These are phyloP conservation scores for Ophion obscuratus DNA, from an alignment of 2,888 invertebrate genomes.

Conservation along the genomic window DNA sequence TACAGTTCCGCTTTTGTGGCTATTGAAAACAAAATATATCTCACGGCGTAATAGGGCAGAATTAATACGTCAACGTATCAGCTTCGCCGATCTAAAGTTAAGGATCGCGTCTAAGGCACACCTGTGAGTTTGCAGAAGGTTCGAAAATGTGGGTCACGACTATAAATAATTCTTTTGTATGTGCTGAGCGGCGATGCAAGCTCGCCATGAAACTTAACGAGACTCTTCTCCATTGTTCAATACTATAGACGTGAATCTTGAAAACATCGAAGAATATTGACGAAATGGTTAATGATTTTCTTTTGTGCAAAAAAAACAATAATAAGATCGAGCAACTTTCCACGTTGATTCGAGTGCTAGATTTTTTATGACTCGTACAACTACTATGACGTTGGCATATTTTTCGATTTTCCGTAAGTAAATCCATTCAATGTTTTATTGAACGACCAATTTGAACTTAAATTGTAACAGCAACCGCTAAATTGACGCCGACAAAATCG, in stretches of 20 bases:
- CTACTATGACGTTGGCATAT: too few relatives aligned
- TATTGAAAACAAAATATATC: not conserved
- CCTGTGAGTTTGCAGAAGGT: not conserved
- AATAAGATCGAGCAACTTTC: too few relatives aligned
- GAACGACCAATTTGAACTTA: not conserved
- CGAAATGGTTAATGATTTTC: not conserved
- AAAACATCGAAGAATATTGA: not conserved
- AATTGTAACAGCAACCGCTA: not conserved
- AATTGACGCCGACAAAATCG: too few relatives aligned
- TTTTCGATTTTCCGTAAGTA: too few relatives aligned
- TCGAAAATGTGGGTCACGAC: slow-evolving; percentile 54
- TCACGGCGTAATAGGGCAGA: slow-evolving; percentile 9
- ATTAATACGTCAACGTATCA: slow-evolving; percentile 4
- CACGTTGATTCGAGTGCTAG: too few relatives aligned
- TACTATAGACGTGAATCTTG: not conserved
- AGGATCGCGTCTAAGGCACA: slow-evolving; percentile 25
- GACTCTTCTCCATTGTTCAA: slow-evolving; percentile 13
- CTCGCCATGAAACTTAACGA: slow-evolving; percentile 18
- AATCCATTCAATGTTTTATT: not conserved
- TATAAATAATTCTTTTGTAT: slow-evolving; percentile 49
- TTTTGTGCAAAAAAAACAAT: too few relatives aligned
- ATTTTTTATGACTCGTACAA: too few relatives aligned
- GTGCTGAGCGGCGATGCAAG: slow-evolving; percentile 23
- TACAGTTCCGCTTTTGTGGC: not conserved
- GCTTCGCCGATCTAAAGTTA: slow-evolving; percentile 31